Conservation (phyloP, 2,888 invertebrate species). For the Torymus aiolomorphi region DNA sequence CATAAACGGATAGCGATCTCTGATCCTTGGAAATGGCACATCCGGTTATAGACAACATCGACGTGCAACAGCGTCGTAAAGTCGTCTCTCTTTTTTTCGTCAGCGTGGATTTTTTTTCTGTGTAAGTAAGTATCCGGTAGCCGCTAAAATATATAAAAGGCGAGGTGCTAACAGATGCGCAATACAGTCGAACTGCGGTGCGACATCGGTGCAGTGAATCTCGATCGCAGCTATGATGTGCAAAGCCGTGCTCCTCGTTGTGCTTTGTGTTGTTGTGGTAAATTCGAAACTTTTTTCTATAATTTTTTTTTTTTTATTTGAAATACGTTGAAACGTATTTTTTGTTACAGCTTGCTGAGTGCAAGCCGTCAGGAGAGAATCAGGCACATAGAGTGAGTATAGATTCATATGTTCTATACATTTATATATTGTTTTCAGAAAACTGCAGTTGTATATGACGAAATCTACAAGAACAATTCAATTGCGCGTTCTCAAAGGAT, state of each 20-base stretch:
- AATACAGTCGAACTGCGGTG: neutral
- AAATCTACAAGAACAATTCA: no score
- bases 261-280: constrained; percentile 16
- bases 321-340: neutral
- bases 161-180: neutral
- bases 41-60: constrained; percentile 12
- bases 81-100: neutral
- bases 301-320: neutral
- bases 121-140: no score
- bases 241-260: neutral
- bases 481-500: no score
- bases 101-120: no score
- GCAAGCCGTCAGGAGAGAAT: neutral
- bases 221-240: neutral
- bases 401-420: neutral
- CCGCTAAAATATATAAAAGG: constrained; percentile 19
- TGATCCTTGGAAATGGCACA: neutral
- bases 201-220: no score
- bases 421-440: no score
- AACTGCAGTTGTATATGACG: no score
- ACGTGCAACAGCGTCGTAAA: neutral
- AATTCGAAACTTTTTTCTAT: neutral
- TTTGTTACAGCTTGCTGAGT: constrained; percentile 11
- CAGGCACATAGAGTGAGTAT: constrained; percentile 13
- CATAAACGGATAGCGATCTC: constrained; percentile 20